phyloP scores from a whole-genome alignment of 2,888 invertebrate genomes.

The Rhyacophila evoluta region DNA sequence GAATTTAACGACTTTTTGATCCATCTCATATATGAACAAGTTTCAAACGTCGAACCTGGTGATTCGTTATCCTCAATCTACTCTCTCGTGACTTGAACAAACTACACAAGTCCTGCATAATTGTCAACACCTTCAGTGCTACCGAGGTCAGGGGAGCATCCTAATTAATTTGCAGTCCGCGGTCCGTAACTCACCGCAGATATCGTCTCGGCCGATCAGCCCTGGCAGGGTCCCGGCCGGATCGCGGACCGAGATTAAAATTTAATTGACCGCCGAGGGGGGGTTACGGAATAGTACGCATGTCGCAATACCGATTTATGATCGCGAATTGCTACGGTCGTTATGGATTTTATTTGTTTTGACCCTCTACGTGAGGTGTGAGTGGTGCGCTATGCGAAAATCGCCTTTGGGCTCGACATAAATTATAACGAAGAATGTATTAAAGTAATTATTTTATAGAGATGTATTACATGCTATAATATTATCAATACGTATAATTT shows the following conservation, averaged over 20 bases:
- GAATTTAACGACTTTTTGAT: no score
- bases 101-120: slow-evolving; percentile 50
- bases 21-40: no score
- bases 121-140: slow-evolving; percentile 50
- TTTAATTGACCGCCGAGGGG: slow-evolving; percentile 24
- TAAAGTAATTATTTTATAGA: no score
- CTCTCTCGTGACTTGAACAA: slow-evolving; percentile 46
- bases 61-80: not conserved
- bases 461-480: no score
- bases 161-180: slow-evolving; percentile 49
- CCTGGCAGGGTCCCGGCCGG: slow-evolving; percentile 6
- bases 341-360: slow-evolving; percentile 22
- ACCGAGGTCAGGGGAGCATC: slow-evolving; percentile 45
- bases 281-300: not conserved
- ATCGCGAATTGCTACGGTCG: slow-evolving; percentile 12
- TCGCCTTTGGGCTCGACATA: not conserved
- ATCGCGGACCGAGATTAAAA: slow-evolving; percentile 22
- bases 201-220: slow-evolving; percentile 2
- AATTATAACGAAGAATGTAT: not conserved
- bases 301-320: slow-evolving; percentile 16
- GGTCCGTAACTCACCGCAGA: slow-evolving; percentile 41
- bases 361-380: not conserved
- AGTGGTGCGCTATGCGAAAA: not conserved
- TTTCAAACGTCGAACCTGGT: not conserved
- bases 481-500: no score